A percentile compares a stretch with the other conserved stretches of the same genome.
Conservation (phyloP, 92 coral and sea anemone species). For the Galaxea fascicularis region DNA sequence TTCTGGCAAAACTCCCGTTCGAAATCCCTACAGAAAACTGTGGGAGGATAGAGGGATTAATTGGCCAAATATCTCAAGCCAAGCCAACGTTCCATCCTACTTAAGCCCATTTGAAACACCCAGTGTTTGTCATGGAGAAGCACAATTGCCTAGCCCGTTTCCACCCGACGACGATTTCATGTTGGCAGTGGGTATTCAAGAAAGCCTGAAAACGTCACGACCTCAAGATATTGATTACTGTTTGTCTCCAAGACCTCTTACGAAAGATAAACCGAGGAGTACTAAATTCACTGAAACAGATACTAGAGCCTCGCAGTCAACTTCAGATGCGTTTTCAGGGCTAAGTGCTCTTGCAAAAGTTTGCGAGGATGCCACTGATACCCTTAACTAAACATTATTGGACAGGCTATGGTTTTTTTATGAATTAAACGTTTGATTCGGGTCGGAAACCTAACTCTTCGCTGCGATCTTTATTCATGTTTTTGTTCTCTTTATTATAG, state of each 20-base stretch:
- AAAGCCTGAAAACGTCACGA: neutral
- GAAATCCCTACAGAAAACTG: constrained; percentile 2
- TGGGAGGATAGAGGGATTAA: too few relatives aligned
- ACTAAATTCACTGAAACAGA: neutral
- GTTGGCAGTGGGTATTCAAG: constrained; percentile 1
- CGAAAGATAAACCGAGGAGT: constrained; percentile 1
- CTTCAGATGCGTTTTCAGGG: neutral
- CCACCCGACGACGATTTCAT: neutral
- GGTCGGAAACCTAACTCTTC: too few relatives aligned
- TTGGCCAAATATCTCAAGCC: too few relatives aligned
- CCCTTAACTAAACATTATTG: too few relatives aligned
- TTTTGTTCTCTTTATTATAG: too few relatives aligned
- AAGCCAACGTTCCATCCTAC: too few relatives aligned
- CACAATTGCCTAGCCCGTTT: neutral
- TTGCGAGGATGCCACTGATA: too few relatives aligned
- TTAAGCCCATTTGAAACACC: neutral
- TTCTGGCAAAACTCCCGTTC: neutral
- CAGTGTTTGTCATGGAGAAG: neutral
- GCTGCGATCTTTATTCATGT: too few relatives aligned
- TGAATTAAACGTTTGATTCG: too few relatives aligned
- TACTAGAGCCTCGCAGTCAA: constrained; percentile 7
- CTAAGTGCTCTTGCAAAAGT: constrained; percentile 4
- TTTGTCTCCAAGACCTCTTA: neutral
- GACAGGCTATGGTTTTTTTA: too few relatives aligned
- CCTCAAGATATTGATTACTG: constrained; percentile 7